Conservation (phyloP, 2,797 vertebrate species). For the Bufotes viridis region DNA sequence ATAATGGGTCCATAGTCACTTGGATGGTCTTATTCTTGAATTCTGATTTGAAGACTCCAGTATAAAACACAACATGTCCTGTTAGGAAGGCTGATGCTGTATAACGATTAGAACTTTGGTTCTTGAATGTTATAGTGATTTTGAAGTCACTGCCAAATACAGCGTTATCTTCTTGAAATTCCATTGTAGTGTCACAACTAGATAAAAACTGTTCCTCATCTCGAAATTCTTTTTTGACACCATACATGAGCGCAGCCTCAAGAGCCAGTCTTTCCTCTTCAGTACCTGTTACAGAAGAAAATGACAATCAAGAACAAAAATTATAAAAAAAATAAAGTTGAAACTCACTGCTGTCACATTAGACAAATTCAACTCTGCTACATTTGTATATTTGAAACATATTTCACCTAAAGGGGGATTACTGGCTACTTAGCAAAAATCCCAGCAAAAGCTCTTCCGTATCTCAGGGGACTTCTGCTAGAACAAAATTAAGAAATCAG, state of each 20-base stretch:
- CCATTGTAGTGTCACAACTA: constrained; percentile 79
- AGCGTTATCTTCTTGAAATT: constrained; percentile 78
- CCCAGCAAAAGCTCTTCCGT: neutral
- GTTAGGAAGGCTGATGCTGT: constrained; percentile 80
- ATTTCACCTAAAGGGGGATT: neutral
- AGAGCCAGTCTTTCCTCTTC: constrained; percentile 87
- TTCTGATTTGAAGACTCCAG: constrained; percentile 84
- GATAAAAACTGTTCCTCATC: constrained; percentile 69
- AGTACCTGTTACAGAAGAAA: constrained; percentile 75
- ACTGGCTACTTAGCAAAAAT: constrained; percentile 2
- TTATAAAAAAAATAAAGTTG: neutral
- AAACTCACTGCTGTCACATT: neutral
- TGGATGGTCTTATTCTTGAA: constrained; percentile 81
- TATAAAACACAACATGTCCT: constrained; percentile 89
- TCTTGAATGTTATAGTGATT: constrained; percentile 82
- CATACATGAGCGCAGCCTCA: constrained; percentile 88
- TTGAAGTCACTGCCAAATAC: constrained; percentile 83
- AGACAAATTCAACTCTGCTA: neutral
- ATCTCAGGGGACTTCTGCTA: neutral
- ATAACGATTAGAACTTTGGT: constrained; percentile 76
- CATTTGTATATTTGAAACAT: neutral
- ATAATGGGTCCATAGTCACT: constrained; percentile 75
- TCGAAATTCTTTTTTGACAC: constrained; percentile 74
- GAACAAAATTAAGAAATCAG: constrained; percentile 29
- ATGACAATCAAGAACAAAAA: neutral